Evolutionary conservation across 1,140 invertebrate species (phyloP).

Genomic region (Drosophila parabipectinata): DNA sequence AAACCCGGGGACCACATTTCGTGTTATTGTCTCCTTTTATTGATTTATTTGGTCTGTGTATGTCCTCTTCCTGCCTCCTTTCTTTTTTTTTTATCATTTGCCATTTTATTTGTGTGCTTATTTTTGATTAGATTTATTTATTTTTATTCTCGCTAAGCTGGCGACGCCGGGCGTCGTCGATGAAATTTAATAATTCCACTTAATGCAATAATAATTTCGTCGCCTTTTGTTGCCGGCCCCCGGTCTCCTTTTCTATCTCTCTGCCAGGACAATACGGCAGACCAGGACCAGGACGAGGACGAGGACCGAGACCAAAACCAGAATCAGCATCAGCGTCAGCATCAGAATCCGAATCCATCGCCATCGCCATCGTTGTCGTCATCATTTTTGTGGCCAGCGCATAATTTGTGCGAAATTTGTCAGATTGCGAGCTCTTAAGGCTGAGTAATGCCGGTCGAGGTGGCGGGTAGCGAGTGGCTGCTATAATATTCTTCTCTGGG

Average conservation of each 20-base stretch:
- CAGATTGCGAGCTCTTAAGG: conserved; percentile 77
- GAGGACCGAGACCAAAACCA: background rate
- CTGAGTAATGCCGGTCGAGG: conserved; percentile 59
- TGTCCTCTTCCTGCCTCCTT: conserved; percentile 21
- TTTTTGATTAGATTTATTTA: conserved; percentile 83
- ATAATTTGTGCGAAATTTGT: conserved; percentile 83
- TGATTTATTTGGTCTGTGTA: conserved; percentile 51
- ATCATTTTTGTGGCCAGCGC: conserved; percentile 74
- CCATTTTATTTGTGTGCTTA: conserved; percentile 81
- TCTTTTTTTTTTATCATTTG: conserved; percentile 55
- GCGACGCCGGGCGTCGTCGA: conserved; percentile 53
- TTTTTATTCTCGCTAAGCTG: conserved; percentile 75
- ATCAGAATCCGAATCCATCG: conserved; percentile 1
- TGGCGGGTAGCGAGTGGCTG: conserved; percentile 1
- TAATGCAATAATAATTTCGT: conserved; percentile 83
- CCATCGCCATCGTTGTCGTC: conserved; percentile 57
- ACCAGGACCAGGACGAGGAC: no score
- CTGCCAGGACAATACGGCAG: background rate
- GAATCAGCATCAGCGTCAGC: background rate
- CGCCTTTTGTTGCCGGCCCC: conserved; percentile 69
- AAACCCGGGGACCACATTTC: conserved; percentile 30
- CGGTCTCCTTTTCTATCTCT: background rate
- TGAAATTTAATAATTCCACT: conserved; percentile 83
- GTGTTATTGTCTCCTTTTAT: conserved; percentile 45
- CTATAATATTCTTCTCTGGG: background rate